phyloP scores from a whole-genome alignment of 2,797 vertebrate species.

The Syncerus caffer region DNA sequence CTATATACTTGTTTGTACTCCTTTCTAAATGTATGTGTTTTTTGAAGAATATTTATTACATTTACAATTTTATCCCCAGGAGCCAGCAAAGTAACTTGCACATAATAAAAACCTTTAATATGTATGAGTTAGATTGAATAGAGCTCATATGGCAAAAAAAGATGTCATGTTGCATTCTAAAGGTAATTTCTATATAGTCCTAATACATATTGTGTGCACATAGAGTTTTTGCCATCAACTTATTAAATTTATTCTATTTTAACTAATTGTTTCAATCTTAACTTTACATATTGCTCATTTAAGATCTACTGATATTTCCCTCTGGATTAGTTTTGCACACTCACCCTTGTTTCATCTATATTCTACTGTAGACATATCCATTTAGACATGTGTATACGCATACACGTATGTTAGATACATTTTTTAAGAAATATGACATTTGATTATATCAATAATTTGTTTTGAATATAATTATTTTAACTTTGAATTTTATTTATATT shows the following conservation, averaged over 20 bases:
- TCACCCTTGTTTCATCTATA: not conserved
- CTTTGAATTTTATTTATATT: not conserved
- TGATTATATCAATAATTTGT: not conserved
- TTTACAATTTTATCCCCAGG: not conserved
- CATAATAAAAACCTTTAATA: not conserved
- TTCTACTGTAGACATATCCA: not conserved
- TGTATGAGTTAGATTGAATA: not conserved
- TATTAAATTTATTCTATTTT: not conserved
- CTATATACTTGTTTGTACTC: not conserved
- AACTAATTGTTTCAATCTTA: not conserved
- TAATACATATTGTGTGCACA: not conserved
- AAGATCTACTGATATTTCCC: not conserved
- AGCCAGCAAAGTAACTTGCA: not conserved
- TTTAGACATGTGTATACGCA: not conserved
- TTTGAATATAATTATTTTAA: not conserved
- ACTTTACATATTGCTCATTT: not conserved
- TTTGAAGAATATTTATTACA: not conserved
- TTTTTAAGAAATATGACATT: not conserved
- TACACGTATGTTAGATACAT: not conserved
- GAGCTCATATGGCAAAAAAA: not conserved
- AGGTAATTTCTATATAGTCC: not conserved
- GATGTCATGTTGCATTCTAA: not conserved
- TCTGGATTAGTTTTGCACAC: not conserved
- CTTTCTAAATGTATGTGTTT: not conserved
- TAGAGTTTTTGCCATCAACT: not conserved